Conservation (phyloP, 2,888 invertebrate species). For the Antheraea assamensis region DNA sequence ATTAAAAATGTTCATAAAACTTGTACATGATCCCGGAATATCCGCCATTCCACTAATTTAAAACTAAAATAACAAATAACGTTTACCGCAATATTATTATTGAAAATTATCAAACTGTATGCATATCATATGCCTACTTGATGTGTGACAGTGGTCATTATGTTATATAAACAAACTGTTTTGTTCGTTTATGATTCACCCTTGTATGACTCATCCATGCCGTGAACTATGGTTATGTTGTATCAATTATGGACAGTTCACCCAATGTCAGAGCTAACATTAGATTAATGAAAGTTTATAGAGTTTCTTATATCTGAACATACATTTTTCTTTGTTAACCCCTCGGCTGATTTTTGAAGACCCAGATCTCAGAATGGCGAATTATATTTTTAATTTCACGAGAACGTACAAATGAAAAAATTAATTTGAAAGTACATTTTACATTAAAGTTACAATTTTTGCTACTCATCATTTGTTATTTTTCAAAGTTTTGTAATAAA, state of each 20-base stretch:
- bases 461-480: too few species aligned
- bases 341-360: too few species aligned
- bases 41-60: neutral
- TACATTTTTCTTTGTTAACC: too few species aligned
- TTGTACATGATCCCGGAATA: neutral
- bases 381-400: too few species aligned
- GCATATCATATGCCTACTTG: neutral
- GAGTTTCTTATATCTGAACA: neutral
- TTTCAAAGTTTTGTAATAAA: too few species aligned
- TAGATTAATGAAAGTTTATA: neutral
- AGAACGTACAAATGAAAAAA: too few species aligned
- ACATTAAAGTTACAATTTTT: too few species aligned
- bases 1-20: neutral
- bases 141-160: slow-evolving; percentile 31
- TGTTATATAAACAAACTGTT: slow-evolving; percentile 44
- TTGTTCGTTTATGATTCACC: slow-evolving; percentile 38
- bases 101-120: slow-evolving; percentile 11
- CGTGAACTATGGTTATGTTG: slow-evolving; percentile 14
- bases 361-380: too few species aligned
- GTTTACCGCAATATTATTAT: slow-evolving; percentile 6
- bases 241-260: slow-evolving; percentile 13
- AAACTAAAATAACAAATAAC: neutral
- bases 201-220: slow-evolving; percentile 16
- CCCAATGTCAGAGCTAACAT: slow-evolving; percentile 1
- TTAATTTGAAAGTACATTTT: too few species aligned